Conservation (phyloP, 2,113 vertebrate genomes). For the Edolisoma coerulescens region DNA sequence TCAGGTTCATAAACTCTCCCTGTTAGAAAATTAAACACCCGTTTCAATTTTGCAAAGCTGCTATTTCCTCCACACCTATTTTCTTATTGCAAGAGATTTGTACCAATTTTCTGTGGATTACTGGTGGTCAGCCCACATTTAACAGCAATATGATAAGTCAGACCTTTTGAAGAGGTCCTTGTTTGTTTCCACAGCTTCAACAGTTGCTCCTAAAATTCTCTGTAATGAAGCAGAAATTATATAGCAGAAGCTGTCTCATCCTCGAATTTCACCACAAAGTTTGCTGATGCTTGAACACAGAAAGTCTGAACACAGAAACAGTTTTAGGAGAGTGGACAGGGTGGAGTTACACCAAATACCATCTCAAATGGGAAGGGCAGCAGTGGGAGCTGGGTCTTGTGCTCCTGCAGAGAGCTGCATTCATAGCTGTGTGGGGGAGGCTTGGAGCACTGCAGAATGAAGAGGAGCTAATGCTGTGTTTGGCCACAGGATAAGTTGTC, state of each 20-base stretch:
- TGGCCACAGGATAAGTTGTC: background rate
- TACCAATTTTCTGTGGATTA: conserved; percentile 5
- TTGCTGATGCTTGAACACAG: background rate
- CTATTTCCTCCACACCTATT: conserved; percentile 20
- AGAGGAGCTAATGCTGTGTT: background rate
- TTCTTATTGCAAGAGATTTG: conserved; percentile 18
- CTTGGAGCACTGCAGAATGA: background rate
- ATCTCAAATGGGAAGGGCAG: background rate
- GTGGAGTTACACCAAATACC: background rate
- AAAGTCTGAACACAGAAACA: background rate
- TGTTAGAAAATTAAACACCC: conserved; percentile 34
- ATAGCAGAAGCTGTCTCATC: background rate
- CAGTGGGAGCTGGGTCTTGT: background rate
- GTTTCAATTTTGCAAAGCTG: conserved; percentile 29
- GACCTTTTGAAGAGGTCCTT: background rate
- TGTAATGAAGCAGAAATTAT: background rate
- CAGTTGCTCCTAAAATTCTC: background rate
- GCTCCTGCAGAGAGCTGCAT: background rate
- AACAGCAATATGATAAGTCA: background rate
- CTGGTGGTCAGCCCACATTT: background rate
- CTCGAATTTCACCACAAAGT: accelerated
- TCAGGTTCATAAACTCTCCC: background rate
- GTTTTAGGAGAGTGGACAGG: background rate
- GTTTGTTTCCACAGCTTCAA: background rate
- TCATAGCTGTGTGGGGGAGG: accelerated